Percentiles rank a stretch among this genome's conserved stretches.
Evolutionary conservation across 2,113 vertebrate genomes (phyloP).

Genomic region (Pteronura brasiliensis): DNA sequence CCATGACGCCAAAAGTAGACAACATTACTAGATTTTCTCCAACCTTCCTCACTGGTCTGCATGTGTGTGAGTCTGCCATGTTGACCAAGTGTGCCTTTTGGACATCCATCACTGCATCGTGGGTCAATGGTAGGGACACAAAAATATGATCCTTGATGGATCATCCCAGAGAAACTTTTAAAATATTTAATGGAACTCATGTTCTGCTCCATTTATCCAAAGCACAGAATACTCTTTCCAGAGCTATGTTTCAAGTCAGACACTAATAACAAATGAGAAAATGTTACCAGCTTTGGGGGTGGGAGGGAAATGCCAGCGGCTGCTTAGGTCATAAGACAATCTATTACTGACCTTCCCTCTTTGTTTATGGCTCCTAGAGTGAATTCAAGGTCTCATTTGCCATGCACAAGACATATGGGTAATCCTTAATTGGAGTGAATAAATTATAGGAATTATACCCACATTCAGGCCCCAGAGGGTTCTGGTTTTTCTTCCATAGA

Average conservation of each 20-base stretch:
- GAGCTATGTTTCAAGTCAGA: neutral
- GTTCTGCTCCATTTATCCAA: neutral
- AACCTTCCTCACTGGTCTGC: neutral
- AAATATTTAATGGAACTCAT: neutral
- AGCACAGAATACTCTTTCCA: neutral
- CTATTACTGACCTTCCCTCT: neutral
- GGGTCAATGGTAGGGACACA: fast-evolving
- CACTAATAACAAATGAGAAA: neutral
- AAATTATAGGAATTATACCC: neutral
- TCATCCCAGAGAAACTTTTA: neutral
- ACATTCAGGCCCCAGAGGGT: neutral
- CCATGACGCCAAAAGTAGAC: fast-evolving
- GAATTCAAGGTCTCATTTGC: neutral
- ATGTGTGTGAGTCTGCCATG: fast-evolving
- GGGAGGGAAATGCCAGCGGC: too few relatives aligned
- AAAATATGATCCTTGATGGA: neutral
- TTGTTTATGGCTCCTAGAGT: neutral
- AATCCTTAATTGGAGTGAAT: neutral
- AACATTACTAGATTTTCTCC: fast-evolving
- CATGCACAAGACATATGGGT: neutral
- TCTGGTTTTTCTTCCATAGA: neutral
- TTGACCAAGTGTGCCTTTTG: neutral
- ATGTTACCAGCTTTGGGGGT: fast-evolving
- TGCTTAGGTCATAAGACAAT: neutral
- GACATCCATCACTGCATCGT: fast-evolving